phyloP scores from a whole-genome alignment of 2,113 vertebrate species.

The Epinephelus cyanopodus region DNA sequence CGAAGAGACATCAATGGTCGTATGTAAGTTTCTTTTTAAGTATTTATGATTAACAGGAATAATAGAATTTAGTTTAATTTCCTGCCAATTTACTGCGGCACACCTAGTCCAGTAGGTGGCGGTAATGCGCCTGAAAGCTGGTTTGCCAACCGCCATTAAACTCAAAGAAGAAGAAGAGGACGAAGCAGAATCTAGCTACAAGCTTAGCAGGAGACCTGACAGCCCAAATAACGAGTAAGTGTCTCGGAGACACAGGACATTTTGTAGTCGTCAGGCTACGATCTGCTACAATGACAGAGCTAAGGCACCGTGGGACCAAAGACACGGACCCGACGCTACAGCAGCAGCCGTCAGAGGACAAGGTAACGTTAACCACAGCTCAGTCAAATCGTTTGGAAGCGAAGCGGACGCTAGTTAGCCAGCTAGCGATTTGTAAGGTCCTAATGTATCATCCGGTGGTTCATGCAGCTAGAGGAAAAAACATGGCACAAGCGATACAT shows the following conservation, averaged over 20 bases:
- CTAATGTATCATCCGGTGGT: background rate
- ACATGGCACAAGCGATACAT: background rate
- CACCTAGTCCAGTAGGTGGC: no score
- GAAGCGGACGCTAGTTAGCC: slow-evolving; percentile 61
- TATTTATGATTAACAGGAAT: no score
- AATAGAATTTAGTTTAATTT: no score
- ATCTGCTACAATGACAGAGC: slow-evolving; percentile 79
- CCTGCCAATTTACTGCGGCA: no score
- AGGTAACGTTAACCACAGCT: slow-evolving; percentile 71
- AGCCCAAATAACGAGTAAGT: slow-evolving; percentile 8
- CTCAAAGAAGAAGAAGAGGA: no score
- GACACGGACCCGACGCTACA: slow-evolving; percentile 73
- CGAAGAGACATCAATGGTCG: no score
- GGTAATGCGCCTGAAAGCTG: no score
- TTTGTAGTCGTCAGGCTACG: slow-evolving; percentile 25
- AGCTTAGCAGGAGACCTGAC: slow-evolving; percentile 15
- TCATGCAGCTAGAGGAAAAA: background rate
- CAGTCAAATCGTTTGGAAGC: background rate
- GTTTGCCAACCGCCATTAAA: no score
- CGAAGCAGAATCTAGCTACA: slow-evolving; percentile 14
- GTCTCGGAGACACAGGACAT: slow-evolving; percentile 44
- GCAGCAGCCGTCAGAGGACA: slow-evolving; percentile 81
- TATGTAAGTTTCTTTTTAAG: no score
- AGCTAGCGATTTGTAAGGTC: background rate
- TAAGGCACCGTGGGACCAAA: slow-evolving; percentile 81